Conservation (phyloP, 1,140 invertebrate genomes). For the Stratiolaelaps scimitus region DNA sequence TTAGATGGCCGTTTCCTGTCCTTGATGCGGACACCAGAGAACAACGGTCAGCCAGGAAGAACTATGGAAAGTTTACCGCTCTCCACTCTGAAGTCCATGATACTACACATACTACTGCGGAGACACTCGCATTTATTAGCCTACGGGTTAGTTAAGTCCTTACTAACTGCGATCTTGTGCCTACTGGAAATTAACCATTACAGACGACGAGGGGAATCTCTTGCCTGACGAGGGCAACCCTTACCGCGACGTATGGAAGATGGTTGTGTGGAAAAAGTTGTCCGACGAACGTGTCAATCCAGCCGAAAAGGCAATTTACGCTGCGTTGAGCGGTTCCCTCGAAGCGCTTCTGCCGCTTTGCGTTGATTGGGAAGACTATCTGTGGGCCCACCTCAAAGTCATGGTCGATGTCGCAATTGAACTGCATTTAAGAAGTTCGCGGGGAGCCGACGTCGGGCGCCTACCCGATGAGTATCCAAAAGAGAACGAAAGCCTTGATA, state of each 20-base stretch:
- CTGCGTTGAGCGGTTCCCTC: conserved; percentile 68
- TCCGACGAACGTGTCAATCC: conserved; percentile 33
- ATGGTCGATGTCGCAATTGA: conserved; percentile 74
- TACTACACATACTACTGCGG: too few species aligned
- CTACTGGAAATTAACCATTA: not conserved
- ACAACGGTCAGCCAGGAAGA: too few species aligned
- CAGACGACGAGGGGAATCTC: conserved; percentile 33
- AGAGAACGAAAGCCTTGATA: conserved; percentile 46
- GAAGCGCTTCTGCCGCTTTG: conserved; percentile 58
- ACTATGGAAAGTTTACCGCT: too few species aligned
- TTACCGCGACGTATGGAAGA: conserved; percentile 77
- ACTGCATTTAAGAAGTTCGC: conserved; percentile 49
- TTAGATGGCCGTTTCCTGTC: too few species aligned
- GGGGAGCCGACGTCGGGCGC: conserved; percentile 36
- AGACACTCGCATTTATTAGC: too few species aligned
- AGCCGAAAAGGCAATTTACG: conserved; percentile 52
- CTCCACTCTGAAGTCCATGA: too few species aligned
- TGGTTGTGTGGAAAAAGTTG: conserved; percentile 53
- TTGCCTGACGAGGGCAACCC: conserved; percentile 63
- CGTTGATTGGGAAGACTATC: conserved; percentile 67
- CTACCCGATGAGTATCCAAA: conserved; percentile 66
- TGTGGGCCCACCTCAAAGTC: conserved; percentile 74
- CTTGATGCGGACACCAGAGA: too few species aligned
- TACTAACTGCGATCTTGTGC: too few species aligned
- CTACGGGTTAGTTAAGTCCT: too few species aligned